Evolutionary conservation across 2,888 invertebrate species (phyloP), one percentile per base, ranked within the genome.

Genomic region (Eulithis prunata): DNA sequence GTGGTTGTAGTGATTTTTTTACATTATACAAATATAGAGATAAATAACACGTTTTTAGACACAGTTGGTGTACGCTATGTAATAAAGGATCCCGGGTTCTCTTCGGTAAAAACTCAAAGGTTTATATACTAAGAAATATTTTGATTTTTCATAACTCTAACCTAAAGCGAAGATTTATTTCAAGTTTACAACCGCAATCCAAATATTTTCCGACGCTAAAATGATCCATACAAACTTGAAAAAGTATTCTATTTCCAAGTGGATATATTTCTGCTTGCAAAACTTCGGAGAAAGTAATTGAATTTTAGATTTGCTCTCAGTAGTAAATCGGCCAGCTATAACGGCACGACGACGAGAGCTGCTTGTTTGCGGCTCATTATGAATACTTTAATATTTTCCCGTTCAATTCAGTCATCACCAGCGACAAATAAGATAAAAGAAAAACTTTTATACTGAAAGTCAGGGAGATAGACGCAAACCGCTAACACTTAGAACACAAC

Each of bases 371-470:
- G 70, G 71, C 73, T 75, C 72, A 75, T 81, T 80, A 78, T 73
- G 71, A 71, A 72, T 73, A 75, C 70, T 76, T 73, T 76, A 75
- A 76, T 76, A 73, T 76, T 75, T 75, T 78, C 71, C 63, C 69
- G 51, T 75, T 75, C 62, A 66, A 70, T 77, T 76, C 71, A 76
- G 74, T 81, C 75, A 79, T 75, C 78, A 75, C 82, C 72, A 78
- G 69, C 71, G 78, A 83, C 79, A 86, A 87, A 86, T 85, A 85
- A 85, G 81, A 86, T 85, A 83, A 84, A 81, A 76, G 75, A 75
- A 78, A 81, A 88, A 88, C 78, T 88, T 87, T 84, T 72, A 74
- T 78, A 77, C 78, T 79, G 77, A 83, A 86, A 85, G 79, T 86
- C 78, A 79, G 77, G 69, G 78, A 77, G 79, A 81, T 83, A 84